A percentile compares a stretch with the other conserved stretches of the same genome.
These are phyloP conservation scores for Sphinx pinastri DNA, from an alignment of 2,888 invertebrate species.

Conservation along the genomic window DNA sequence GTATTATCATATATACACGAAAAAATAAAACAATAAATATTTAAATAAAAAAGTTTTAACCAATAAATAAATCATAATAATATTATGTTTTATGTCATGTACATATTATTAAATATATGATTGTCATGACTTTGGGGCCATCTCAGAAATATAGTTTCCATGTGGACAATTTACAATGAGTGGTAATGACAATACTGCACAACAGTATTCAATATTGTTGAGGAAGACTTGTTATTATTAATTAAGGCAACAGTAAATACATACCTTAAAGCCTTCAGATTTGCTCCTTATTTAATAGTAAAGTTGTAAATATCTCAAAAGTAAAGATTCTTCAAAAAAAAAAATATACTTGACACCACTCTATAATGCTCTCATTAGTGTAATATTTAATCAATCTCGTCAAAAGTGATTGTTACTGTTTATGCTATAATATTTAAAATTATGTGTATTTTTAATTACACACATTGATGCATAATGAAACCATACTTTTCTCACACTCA, in stretches of 20 bases:
- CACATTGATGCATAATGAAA: too few relatives aligned
- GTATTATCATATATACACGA: neutral
- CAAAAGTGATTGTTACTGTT: too few relatives aligned
- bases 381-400: neutral
- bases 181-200: neutral
- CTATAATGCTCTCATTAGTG: neutral
- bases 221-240: conserved; percentile 28
- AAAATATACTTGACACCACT: neutral
- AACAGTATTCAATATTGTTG: neutral
- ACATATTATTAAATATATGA: neutral
- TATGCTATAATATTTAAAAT: too few relatives aligned
- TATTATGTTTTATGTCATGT: neutral
- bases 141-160: neutral
- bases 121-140: conserved; percentile 23
- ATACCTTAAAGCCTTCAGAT: conserved; percentile 16
- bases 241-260: conserved; percentile 25
- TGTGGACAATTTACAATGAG: neutral
- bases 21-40: neutral
- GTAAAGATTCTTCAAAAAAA: conserved; percentile 12
- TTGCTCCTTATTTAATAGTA: conserved; percentile 13
- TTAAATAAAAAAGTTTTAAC: neutral
- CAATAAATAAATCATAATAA: neutral
- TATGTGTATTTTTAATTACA: too few relatives aligned
- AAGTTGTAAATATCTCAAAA: conserved; percentile 27
- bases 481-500: too few relatives aligned